Base-by-base conservation (phyloP, 2,113 vertebrate species). In the Odocoileus hemionus region DNA sequence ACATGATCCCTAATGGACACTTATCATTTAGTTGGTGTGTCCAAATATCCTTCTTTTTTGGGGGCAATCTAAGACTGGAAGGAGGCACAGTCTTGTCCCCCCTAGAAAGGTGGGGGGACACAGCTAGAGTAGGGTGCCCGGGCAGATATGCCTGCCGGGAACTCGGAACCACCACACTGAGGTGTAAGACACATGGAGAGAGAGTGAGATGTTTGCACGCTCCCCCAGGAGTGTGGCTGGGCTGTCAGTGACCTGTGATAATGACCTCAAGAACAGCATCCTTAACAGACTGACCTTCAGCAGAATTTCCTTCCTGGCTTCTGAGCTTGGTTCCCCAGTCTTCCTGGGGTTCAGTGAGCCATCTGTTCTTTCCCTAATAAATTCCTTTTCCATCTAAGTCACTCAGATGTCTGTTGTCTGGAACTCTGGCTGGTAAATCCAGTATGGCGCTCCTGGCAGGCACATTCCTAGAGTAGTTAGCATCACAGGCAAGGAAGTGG, bases 331-430 rank as follows among this genome's bases (percentile, higher is more conserved):
- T 21, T 85, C 36, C 55, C n/a, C 47, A 55, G 55, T 2, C 39
- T 92, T 61, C 57, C 50, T 60, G 45, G 50, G 57, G 60, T 50
- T n/a, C 39, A 88, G 5, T 16, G 43, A 88, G 9, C 33, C 83
- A 54, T 82, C 28, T 87, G 17, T 87, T 88, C 67, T 79, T 92
- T 93, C 14, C 79, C 55, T n/a, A 76, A 57, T 67, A 61, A 60
- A 90, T 57, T 70, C 4, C 12, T 86, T 94, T 60, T 84, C 82
- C 43, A 5, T 90, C 30, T 70, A 50, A 83, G 36, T 43, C 45
- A 79, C 17, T 12, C n/a, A 79, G 47, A 39, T 26, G 10, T 79
- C 55, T 82, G 45, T 26, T 23, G n/a, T 61, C 82, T 16, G 25
- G 60, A 88, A 47, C 39, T 45, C 16, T 7, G 25, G 83, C 28